Base-by-base conservation (phyloP, 2,888 invertebrate genomes). In the Chymomyza caudatula region DNA sequence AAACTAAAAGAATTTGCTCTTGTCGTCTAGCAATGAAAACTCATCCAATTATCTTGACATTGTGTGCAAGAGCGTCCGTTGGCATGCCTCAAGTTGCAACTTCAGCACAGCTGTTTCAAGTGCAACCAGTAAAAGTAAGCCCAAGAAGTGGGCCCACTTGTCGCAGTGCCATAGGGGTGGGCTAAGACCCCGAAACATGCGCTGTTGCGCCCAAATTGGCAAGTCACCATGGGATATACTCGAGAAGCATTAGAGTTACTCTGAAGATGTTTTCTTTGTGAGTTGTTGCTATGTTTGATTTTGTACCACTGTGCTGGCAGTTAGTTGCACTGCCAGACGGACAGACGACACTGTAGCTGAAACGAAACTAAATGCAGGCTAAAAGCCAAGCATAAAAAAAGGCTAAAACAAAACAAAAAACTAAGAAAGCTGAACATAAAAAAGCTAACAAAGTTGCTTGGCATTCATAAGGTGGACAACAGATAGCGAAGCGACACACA, bases 1-100 rank as follows among this genome's bases (percentile, higher is more conserved):
- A 63, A 37, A 37, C 8, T 51, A 13, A 17, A 29, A 44, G 23
- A 17, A 47, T 19, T 19, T 42, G 4, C 13, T 37, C 29, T 13
- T 56, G 37, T 15, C 22, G 17, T 49, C 37, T 13, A 43, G 43
- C 29, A 69, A 67, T 65, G 60, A 72, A 76, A 74, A 82, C 72
- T 79, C 82, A 82, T 79, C 85, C 85, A 85, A 84, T 83, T 83
- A 83, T 74, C 84, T 83, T 83, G 79, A 81, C 81, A 84, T 82
- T 81, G 81, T 74, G 70, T 17, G 51, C 17, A 37, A 13, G 60
- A 74, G 29, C 29, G 29, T 37, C 29, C 29, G 29, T 37, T 37
- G 29, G 29, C 11, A 37, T 37, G 51, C 51, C 44, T 51, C 20
- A 20, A 51, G 51, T 51, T 51, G 19, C 51, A 51, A 51, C 19